These are phyloP conservation scores for Centropus bengalensis DNA, from an alignment of 2,113 vertebrate species.

Conservation along the genomic window DNA sequence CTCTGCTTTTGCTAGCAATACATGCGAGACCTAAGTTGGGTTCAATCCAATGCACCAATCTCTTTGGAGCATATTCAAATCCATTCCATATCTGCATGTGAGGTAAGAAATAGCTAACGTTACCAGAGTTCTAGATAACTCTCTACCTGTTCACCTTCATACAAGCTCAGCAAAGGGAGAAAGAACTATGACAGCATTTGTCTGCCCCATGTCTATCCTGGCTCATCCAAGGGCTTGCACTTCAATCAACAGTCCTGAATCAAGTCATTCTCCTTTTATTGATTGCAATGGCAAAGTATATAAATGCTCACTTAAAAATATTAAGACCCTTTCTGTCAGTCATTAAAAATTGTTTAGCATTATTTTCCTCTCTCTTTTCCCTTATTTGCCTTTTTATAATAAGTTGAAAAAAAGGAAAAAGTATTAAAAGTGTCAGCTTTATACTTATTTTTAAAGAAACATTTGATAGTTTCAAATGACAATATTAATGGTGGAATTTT, in stretches of 20 bases:
- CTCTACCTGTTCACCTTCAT: not conserved
- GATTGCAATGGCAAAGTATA: not conserved
- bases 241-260: not conserved
- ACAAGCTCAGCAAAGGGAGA: not conserved
- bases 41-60: not conserved
- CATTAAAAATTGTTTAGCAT: not conserved
- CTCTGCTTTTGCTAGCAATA: not conserved
- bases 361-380: not conserved
- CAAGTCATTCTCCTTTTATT: not conserved
- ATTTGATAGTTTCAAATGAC: not conserved
- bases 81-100: not conserved
- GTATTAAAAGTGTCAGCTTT: not conserved
- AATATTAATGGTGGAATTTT: not conserved
- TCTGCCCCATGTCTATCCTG: not conserved
- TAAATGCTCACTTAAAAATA: not conserved
- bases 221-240: not conserved
- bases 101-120: not conserved
- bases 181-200: not conserved
- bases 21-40: not conserved
- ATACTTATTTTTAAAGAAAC: not conserved
- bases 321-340: not conserved
- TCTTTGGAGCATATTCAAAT: not conserved
- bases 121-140: not conserved
- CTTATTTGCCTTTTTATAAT: not conserved
- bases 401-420: not conserved